Percentiles rank a stretch among this genome's conserved stretches.
Evolutionary conservation across 1,140 invertebrate genomes (phyloP).

Genomic region (Neodiprion lecontei): DNA sequence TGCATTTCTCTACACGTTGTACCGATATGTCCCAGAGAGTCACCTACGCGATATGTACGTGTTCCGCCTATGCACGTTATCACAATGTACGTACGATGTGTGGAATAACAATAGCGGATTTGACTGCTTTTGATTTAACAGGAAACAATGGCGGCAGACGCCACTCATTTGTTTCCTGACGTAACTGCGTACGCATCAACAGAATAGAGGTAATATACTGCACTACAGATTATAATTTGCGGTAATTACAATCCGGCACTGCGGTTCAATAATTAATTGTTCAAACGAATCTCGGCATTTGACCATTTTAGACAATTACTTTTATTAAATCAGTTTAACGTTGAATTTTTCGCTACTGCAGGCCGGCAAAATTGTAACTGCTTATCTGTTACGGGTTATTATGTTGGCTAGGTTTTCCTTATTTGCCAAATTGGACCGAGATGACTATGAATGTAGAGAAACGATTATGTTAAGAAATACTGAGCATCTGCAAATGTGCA

Average conservation of each 20-base stretch:
- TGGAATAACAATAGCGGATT: conserved; percentile 44
- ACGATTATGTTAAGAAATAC: conserved; percentile 27
- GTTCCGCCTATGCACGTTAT: conserved; percentile 17
- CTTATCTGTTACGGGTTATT: too few species aligned
- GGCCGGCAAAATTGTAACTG: too few species aligned
- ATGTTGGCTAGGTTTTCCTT: background rate
- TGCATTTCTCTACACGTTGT: conserved; percentile 29
- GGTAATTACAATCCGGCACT: background rate
- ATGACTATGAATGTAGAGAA: conserved; percentile 24
- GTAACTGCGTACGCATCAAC: background rate
- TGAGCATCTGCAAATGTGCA: too few species aligned
- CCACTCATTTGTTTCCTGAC: conserved; percentile 37
- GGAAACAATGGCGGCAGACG: conserved; percentile 48
- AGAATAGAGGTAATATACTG: background rate
- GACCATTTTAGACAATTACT: too few species aligned
- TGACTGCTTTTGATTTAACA: conserved; percentile 48
- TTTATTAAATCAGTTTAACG: too few species aligned
- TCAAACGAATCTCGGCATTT: too few species aligned
- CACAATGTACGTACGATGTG: conserved; percentile 21
- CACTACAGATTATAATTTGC: background rate
- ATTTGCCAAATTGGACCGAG: conserved; percentile 27
- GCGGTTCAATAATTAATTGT: too few species aligned
- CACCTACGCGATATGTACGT: conserved; percentile 14
- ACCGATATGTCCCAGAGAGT: conserved; percentile 36
- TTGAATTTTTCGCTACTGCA: too few species aligned